Base-by-base conservation (phyloP, 2,888 invertebrate genomes). In the Heliconius charithonia region DNA sequence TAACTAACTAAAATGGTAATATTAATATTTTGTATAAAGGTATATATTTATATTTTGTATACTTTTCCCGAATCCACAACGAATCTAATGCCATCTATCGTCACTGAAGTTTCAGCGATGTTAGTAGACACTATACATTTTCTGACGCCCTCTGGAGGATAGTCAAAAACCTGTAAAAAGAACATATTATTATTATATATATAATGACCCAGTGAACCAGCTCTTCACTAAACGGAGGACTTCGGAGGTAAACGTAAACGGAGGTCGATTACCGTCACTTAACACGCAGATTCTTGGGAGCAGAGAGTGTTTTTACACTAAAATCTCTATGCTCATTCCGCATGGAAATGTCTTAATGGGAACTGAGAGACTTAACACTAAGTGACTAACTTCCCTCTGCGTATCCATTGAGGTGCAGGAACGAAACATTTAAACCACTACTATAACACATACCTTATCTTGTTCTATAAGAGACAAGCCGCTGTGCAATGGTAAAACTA, bases 71-170 rank as follows among this genome's bases (percentile, higher is more conserved):
- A 99, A 91, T 99, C 99, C 0, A 98, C 96, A 0, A 99, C 99
- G 92, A 99, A 99, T 86, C 99, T 95, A 76, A 99, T 97, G 0
- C 99, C 99, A 89, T 99, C 99, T 77, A 99, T 99, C 0, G 99
- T 99, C 6, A 99, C 97, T 0, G 99, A 99, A 0, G 99, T 99
- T 95, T 99, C 99, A 0, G 99, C 99, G 79, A 99, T 99, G 88
- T 99, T 99, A 1, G 99, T 99, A 0, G 99, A 98, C 1, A 99
- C 97, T 80, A 99, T 98, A 90, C 99, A 99, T 90, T 99, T 99
- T 76, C 99, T 96, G 4, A 98, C 96, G 7, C 99, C 98, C 77
- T 98, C 98, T 1, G 99, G 99, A 0, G 99, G 97, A 87, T 98
- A 98, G 88, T 99, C 98, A 89, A 99, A 99, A 12, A 98, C 97